Base-by-base conservation (phyloP, 2,113 vertebrate species). In the Mastomys coucha region DNA sequence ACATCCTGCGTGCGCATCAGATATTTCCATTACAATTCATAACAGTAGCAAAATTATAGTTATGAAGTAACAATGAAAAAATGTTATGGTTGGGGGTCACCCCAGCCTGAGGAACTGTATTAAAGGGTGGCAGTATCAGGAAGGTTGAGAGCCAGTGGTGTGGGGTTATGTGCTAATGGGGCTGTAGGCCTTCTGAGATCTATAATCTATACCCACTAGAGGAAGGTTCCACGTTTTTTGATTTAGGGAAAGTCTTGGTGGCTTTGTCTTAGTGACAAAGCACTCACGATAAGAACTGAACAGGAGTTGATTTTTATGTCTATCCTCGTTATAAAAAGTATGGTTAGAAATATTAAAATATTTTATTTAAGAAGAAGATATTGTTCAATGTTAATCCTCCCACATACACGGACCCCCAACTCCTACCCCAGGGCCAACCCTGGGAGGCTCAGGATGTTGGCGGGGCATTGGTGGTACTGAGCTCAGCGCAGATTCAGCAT, bases 221-320 rank as follows among this genome's bases (percentile, higher is more conserved):
- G 67, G 49, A 78, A 36, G n/a, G 39, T 11, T 36, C 24, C 7
- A 22, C 26, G 2, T 13, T 33, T 33, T 73, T 94, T 81, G 22
- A 36, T 77, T 91, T 88, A 45, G 31, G 58, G 22, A 72, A 6
- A 13, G 33, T 12, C 28, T 56, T 56, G 11, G 51, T 20, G 69
- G 56, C 70, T 17, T 22, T 12, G 4, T 87, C 70, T 82, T 45
- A n/a, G 13, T 51, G 53, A 22, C 20, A 53, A 92, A 91, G 39
- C 24, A 24, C n/a, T 89, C 33, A 19, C 39, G 24, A 11, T 51
- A 4, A 81, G 42, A 93, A 85, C 53, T 28, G 2, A 67, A 70
- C 31, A 67, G 89, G 87, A 53, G 88, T 33, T 93, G 63, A 77
- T 77, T 95, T 19, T 8, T 81, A 53, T 77, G 91, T 96, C 1